phyloP scores from a whole-genome alignment of 2,888 invertebrate species.

The Saturnia pavonia region DNA sequence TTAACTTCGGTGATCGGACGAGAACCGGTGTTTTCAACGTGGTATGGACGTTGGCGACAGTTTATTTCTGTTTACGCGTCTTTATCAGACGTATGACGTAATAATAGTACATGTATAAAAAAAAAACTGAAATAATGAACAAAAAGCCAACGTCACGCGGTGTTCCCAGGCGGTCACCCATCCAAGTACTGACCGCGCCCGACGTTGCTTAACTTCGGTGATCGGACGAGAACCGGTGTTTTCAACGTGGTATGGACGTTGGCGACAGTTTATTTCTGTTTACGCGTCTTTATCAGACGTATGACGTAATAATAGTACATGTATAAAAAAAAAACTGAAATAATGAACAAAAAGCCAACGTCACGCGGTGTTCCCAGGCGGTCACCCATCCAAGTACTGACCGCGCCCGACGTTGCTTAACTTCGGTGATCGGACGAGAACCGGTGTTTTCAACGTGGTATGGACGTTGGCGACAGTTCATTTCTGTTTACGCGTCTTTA shows the following conservation, averaged over 20 bases:
- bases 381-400: slow-evolving; percentile 79
- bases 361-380: slow-evolving; percentile 72
- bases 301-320: too few species aligned
- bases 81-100: too few species aligned
- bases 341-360: slow-evolving; percentile 61
- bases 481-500: too few species aligned
- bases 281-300: too few species aligned
- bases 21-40: slow-evolving; percentile 5
- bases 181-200: slow-evolving; percentile 78
- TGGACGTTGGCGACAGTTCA: slow-evolving; percentile 48
- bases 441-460: slow-evolving; percentile 60
- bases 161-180: slow-evolving; percentile 77
- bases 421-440: slow-evolving; percentile 68
- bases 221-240: slow-evolving; percentile 77
- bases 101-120: too few species aligned
- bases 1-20: slow-evolving; percentile 6
- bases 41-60: slow-evolving; percentile 7
- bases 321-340: too few species aligned
- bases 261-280: too few species aligned
- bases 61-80: too few species aligned
- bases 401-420: slow-evolving; percentile 74
- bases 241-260: slow-evolving; percentile 73
- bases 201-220: slow-evolving; percentile 78
- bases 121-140: too few species aligned
- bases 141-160: slow-evolving; percentile 35